phyloP scores from a whole-genome alignment of 1,140 invertebrate genomes.

The Cyclina sinensis region DNA sequence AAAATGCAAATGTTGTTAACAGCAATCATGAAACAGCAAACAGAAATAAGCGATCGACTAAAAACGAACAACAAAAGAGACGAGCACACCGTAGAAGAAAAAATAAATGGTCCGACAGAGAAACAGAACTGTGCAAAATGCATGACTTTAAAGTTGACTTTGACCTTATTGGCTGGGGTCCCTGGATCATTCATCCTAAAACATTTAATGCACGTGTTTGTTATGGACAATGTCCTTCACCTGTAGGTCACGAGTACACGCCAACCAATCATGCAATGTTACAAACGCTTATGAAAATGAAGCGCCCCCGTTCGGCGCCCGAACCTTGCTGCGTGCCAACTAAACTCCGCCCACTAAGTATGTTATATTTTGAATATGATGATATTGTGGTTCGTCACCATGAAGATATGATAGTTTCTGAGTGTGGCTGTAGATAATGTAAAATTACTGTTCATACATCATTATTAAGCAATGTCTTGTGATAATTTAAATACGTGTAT shows the following conservation, averaged over 20 bases:
- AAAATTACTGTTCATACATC: no score
- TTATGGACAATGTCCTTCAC: conserved; percentile 93
- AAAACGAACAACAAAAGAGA: conserved; percentile 24
- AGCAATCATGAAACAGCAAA: background rate
- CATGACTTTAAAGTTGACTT: conserved; percentile 96
- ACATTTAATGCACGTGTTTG: conserved; percentile 98
- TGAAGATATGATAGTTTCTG: conserved; percentile 78
- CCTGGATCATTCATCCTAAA: conserved; percentile 99
- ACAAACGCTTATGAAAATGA: conserved; percentile 95
- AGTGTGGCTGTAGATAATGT: conserved; percentile 81
- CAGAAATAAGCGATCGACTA: conserved; percentile 1
- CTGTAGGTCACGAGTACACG: conserved; percentile 70
- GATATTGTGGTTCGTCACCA: conserved; percentile 81
- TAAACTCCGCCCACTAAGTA: conserved; percentile 83
- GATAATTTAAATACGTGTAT: no score
- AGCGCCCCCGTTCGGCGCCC: conserved; percentile 72
- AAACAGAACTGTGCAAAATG: conserved; percentile 69
- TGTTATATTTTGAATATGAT: conserved; percentile 86
- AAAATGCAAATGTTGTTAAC: background rate
- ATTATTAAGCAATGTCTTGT: no score
- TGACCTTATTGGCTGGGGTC: conserved; percentile 97
- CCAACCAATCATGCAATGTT: conserved; percentile 99
- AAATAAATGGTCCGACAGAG: conserved; percentile 57
- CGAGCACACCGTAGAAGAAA: conserved; percentile 32
- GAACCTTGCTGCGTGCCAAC: conserved; percentile 86